Conservation (phyloP, 2,797 vertebrate genomes). For the Hippopotamyrus pictus region DNA sequence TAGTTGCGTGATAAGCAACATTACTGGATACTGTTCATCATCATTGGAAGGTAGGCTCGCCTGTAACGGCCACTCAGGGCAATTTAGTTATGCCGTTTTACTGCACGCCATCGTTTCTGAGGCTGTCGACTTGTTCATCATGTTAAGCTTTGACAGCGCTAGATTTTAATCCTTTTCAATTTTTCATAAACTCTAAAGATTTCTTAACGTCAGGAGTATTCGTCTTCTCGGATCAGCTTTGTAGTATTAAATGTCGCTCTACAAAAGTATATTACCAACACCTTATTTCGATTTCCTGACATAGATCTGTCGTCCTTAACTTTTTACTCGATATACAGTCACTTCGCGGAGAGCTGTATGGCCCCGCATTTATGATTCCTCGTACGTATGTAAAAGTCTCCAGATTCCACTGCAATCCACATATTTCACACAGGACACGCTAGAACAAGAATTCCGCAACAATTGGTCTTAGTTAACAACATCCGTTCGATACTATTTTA, state of each 20-base stretch:
- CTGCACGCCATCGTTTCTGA: not conserved
- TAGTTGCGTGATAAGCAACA: conserved; percentile 6
- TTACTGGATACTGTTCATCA: not conserved
- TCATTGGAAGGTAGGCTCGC: not conserved
- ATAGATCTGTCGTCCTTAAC: not conserved
- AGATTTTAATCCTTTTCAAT: not conserved
- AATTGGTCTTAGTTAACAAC: not conserved
- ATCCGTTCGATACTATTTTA: not conserved
- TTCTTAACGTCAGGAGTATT: not conserved
- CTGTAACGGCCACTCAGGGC: not conserved
- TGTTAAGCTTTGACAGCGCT: not conserved
- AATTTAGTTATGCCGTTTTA: not conserved
- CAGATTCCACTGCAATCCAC: not conserved
- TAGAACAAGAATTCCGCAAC: not conserved
- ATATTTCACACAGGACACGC: not conserved
- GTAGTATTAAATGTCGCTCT: not conserved
- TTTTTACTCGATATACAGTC: not conserved
- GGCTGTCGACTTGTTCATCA: not conserved
- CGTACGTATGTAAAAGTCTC: not conserved
- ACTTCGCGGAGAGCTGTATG: not conserved
- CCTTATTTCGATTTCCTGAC: not conserved
- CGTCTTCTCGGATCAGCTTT: not conserved
- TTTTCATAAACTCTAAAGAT: not conserved
- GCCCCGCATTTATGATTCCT: not conserved
- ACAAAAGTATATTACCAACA: not conserved